Evolutionary conservation across 2,797 vertebrate genomes (phyloP).

Genomic region (Rhynchotus rufescens): DNA sequence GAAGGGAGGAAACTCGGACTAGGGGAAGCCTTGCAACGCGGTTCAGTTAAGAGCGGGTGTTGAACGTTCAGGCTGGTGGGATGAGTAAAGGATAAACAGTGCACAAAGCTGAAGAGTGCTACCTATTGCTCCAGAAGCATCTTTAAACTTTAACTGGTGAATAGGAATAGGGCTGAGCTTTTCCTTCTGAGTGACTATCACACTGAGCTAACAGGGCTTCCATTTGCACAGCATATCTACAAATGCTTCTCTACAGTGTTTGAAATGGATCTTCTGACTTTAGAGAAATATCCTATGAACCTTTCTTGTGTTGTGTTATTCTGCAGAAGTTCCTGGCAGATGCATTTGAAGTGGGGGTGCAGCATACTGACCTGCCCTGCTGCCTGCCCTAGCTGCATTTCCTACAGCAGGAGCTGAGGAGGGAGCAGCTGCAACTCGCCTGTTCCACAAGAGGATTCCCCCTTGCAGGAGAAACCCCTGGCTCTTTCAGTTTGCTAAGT

Average conservation of each 20-base stretch:
- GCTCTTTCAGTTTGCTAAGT: neutral
- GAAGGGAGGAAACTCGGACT: neutral
- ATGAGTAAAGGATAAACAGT: neutral
- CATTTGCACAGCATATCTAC: neutral
- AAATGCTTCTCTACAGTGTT: neutral
- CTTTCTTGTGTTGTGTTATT: neutral
- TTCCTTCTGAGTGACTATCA: neutral
- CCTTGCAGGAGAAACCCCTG: neutral
- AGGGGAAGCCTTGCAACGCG: neutral
- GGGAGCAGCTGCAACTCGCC: neutral
- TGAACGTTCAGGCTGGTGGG: neutral
- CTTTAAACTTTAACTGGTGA: neutral
- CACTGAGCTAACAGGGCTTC: neutral
- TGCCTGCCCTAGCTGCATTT: conserved; percentile 11
- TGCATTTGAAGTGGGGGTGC: neutral
- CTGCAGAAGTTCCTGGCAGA: neutral
- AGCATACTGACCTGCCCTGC: neutral
- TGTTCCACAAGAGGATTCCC: neutral
- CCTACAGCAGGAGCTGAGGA: neutral
- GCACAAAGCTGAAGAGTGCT: neutral
- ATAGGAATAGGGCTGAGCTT: neutral
- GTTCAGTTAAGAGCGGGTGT: neutral
- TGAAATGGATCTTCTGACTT: neutral
- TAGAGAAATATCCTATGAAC: neutral
- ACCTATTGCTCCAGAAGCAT: neutral